Conservation (phyloP, 2,888 invertebrate genomes). For the Rhorus exstirpatorius region DNA sequence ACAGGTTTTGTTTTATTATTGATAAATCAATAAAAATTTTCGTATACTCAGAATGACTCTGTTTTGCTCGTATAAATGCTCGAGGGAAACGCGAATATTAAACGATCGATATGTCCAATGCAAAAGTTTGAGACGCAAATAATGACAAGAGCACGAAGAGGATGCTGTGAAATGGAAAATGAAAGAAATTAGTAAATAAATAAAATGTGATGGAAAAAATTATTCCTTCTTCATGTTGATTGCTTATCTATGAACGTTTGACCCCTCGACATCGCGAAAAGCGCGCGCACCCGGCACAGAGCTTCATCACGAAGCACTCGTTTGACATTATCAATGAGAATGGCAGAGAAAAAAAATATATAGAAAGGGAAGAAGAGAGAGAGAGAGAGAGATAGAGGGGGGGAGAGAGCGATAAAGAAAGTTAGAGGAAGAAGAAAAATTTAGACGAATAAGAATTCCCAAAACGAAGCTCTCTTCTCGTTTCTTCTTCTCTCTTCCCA, state of each 20-base stretch:
- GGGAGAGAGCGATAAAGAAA: conserved; percentile 14
- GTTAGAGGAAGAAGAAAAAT: conserved; percentile 11
- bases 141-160: conserved; percentile 9
- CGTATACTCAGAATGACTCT: background rate
- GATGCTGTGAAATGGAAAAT: conserved; percentile 6
- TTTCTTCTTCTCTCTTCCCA: conserved; percentile 19
- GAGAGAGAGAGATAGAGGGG: background rate
- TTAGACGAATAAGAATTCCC: conserved; percentile 51
- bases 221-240: conserved; percentile 63
- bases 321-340: conserved; percentile 55
- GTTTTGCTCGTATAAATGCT: conserved; percentile 7
- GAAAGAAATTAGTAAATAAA: too few relatives aligned
- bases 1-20: background rate
- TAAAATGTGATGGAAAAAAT: conserved; percentile 40
- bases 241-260: conserved; percentile 70
- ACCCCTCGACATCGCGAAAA: conserved; percentile 52
- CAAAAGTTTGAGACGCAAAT: conserved; percentile 22
- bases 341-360: conserved; percentile 42
- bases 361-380: background rate
- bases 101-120: background rate
- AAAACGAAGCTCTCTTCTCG: conserved; percentile 21
- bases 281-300: conserved; percentile 28
- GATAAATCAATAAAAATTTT: background rate
- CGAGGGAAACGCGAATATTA: conserved; percentile 2
- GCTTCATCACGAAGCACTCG: conserved; percentile 44